Conservation (phyloP, 2,888 invertebrate species). For the Zaprionus lineosus region DNA sequence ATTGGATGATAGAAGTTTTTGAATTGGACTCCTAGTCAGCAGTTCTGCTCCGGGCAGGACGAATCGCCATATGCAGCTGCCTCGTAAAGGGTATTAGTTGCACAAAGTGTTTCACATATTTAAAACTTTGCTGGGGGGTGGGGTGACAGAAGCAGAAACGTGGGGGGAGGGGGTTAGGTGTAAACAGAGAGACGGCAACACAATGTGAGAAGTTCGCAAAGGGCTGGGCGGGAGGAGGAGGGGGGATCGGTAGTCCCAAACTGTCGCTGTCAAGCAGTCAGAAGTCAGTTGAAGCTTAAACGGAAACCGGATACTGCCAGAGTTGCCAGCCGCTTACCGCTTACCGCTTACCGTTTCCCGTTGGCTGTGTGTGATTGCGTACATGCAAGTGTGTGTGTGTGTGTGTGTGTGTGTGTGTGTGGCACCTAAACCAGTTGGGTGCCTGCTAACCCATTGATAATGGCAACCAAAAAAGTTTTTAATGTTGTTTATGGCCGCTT, state of each 20-base stretch:
- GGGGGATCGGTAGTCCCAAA: slow-evolving; percentile 34
- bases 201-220: slow-evolving; percentile 28
- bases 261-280: slow-evolving; percentile 49
- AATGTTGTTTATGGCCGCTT: slow-evolving; percentile 59
- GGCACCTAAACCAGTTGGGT: slow-evolving; percentile 21
- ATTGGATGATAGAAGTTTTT: slow-evolving; percentile 1
- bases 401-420: slow-evolving; percentile 8
- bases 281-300: slow-evolving; percentile 51
- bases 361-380: slow-evolving; percentile 2
- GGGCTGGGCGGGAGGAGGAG: too few species aligned
- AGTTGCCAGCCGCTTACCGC: slow-evolving; percentile 63
- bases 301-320: slow-evolving; percentile 65
- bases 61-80: too few species aligned
- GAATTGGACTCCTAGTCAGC: too few species aligned
- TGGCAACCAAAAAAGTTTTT: slow-evolving; percentile 47
- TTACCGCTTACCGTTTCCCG: slow-evolving; percentile 62
- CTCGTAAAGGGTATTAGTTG: slow-evolving; percentile 6
- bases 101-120: slow-evolving; percentile 38
- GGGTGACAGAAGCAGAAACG: not conserved
- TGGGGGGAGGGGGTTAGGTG: not conserved
- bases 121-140: slow-evolving; percentile 5
- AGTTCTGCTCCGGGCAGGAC: too few species aligned
- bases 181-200: not conserved
- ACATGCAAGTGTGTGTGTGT: slow-evolving; percentile 5
- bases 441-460: slow-evolving; percentile 44